Base-by-base conservation (phyloP, 2,888 invertebrate species). In the Silvanus unidentatus region DNA sequence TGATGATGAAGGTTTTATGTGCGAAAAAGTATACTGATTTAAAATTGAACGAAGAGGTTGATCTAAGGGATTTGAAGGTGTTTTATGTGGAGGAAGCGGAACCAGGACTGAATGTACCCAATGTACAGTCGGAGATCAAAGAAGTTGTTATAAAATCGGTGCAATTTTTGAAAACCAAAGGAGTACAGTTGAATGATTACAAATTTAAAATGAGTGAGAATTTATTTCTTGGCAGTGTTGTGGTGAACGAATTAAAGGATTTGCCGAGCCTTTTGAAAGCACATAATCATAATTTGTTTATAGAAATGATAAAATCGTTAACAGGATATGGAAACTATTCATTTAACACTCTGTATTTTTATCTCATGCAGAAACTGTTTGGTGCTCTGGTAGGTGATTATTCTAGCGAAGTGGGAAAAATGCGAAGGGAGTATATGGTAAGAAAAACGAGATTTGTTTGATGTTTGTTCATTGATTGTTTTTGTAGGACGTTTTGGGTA, bases 1-100 rank as follows among this genome's bases (percentile, higher is more conserved):
- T 86, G 1, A 71, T 88, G 47, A 66, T 87, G 55, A 75, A 76
- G 57, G 70, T 84, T 2, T 75, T 88, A 74, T 77, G 49, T 12
- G 51, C 45, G 0, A 68, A 70, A 3, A 72, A 71, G 39, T 65
- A 64, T 2, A 43, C 48, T 0, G 58, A 67, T 28, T 62, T 85
- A 37, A 64, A 72, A 2, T 64, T 84, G 1, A 67, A 77, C 15
- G 69, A 75, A 14, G 74, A 77, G 0, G 76, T 85, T 2, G 32
- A 62, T 44, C 34, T 66, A 8, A 44, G 43, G 9, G 44, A 58
- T 36, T 12, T 65, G 8, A 59, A 55, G 14, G 43, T 67, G 6
- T 59, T 73, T 62, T 84, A 80, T 64, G 79, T 84, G 77, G 79
- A 80, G 40, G 79, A 81, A 32, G 32, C 32, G 3, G 32, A n/a